Percentiles rank a stretch among this genome's conserved stretches.
phyloP scores from a whole-genome alignment of 2,888 invertebrate genomes.

The Melikaiella ostensackeni region DNA sequence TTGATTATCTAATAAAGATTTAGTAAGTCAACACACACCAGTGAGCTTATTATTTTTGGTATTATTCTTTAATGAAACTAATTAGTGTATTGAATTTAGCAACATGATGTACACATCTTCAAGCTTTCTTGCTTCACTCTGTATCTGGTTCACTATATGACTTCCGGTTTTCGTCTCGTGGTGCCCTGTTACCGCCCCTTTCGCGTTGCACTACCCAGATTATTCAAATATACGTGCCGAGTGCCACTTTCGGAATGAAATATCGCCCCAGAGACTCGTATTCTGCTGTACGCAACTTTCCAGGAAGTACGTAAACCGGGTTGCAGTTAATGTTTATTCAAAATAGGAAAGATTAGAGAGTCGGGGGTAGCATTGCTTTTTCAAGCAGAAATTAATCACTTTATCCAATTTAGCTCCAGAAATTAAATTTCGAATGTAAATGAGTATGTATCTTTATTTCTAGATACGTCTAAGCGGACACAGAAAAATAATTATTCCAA shows the following conservation, averaged over 20 bases:
- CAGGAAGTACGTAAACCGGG: background rate
- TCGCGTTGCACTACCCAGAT: conserved; percentile 26
- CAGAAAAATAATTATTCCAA: no score
- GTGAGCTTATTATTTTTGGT: background rate
- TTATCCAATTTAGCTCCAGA: background rate
- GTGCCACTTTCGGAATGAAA: conserved; percentile 32
- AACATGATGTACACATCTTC: background rate
- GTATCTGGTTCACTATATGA: background rate
- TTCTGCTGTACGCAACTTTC: conserved; percentile 33
- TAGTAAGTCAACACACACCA: background rate
- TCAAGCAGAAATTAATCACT: background rate
- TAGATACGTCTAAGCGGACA: no score
- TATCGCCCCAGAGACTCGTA: background rate
- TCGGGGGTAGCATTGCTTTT: background rate
- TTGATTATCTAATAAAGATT: background rate
- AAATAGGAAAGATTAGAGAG: background rate
- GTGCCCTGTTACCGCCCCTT: conserved; percentile 36
- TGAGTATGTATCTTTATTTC: background rate
- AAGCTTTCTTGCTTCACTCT: conserved; percentile 20
- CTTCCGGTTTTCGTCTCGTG: conserved; percentile 6
- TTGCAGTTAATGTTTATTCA: conserved; percentile 18
- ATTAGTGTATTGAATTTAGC: background rate
- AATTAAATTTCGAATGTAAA: background rate
- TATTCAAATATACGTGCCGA: conserved; percentile 33
- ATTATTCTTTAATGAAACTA: background rate